These are phyloP conservation scores for Callyntrura sp. DNA, from an alignment of 2,888 invertebrate species.

Conservation along the genomic window DNA sequence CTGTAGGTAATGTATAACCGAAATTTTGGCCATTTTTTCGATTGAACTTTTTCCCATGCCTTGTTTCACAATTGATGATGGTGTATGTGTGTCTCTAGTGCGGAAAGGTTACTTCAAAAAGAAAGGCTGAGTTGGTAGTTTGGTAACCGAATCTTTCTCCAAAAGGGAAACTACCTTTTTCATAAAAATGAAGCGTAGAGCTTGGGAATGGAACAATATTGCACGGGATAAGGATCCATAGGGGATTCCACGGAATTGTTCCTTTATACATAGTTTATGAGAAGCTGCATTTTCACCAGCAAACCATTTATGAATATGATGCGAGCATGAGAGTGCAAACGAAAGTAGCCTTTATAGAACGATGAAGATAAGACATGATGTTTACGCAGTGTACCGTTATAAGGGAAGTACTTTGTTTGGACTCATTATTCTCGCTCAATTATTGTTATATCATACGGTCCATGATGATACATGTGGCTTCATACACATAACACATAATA, in stretches of 20 bases:
- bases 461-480: background rate
- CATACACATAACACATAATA: background rate
- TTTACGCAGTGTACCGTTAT: background rate
- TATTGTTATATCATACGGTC: background rate
- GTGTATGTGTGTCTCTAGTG: too few species aligned
- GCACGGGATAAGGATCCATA: constrained; percentile 54
- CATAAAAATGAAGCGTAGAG: background rate
- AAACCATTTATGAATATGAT: background rate
- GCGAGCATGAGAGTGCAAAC: background rate
- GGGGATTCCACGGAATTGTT: constrained; percentile 35
- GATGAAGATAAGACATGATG: constrained; percentile 29
- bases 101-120: too few species aligned
- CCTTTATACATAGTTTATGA: constrained; percentile 10
- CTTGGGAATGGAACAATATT: constrained; percentile 16
- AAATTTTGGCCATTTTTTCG: too few species aligned
- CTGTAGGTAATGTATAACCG: too few species aligned
- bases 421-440: constrained; percentile 8
- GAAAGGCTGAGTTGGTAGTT: background rate
- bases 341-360: background rate
- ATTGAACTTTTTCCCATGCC: too few species aligned
- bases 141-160: constrained; percentile 4
- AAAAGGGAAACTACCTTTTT: constrained; percentile 13
- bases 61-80: too few species aligned
- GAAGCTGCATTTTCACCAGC: background rate
- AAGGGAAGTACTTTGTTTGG: background rate